A percentile compares a stretch with the other conserved stretches of the same genome.
Evolutionary conservation across 2,888 invertebrate species (phyloP).

Genomic region (Synergus umbraculus): DNA sequence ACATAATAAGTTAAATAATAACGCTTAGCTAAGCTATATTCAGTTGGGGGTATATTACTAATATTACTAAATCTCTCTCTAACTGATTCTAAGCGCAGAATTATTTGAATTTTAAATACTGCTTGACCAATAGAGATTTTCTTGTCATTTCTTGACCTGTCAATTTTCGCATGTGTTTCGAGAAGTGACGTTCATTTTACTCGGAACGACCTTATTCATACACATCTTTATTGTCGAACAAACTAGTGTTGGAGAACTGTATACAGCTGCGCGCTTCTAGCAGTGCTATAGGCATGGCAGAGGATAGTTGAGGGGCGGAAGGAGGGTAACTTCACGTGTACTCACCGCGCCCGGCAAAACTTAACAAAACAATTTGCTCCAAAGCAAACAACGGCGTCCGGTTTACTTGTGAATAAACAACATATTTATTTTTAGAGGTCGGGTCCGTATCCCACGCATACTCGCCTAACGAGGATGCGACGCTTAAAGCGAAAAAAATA

Average conservation of each 20-base stretch:
- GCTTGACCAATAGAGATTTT: too few species aligned
- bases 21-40: too few species aligned
- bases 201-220: background rate
- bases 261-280: conserved; percentile 54
- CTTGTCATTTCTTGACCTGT: background rate
- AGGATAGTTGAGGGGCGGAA: conserved; percentile 46
- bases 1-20: too few species aligned
- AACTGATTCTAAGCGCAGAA: too few species aligned
- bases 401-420: conserved; percentile 78
- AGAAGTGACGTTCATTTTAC: background rate
- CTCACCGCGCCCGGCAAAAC: conserved; percentile 69
- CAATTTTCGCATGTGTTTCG: background rate
- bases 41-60: too few species aligned
- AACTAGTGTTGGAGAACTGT: background rate
- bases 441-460: conserved; percentile 59
- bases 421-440: conserved; percentile 77
- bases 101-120: too few species aligned
- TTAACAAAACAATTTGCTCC: conserved; percentile 78
- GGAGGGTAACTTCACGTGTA: conserved; percentile 59
- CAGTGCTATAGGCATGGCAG: conserved; percentile 42
- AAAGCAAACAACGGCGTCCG: conserved; percentile 78
- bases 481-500: conserved; percentile 15
- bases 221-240: background rate
- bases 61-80: too few species aligned
- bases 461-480: conserved; percentile 44